Percentiles rank a stretch among this genome's conserved stretches.
phyloP scores from a whole-genome alignment of 2,888 invertebrate species.

The Allophyes oxyacanthae region DNA sequence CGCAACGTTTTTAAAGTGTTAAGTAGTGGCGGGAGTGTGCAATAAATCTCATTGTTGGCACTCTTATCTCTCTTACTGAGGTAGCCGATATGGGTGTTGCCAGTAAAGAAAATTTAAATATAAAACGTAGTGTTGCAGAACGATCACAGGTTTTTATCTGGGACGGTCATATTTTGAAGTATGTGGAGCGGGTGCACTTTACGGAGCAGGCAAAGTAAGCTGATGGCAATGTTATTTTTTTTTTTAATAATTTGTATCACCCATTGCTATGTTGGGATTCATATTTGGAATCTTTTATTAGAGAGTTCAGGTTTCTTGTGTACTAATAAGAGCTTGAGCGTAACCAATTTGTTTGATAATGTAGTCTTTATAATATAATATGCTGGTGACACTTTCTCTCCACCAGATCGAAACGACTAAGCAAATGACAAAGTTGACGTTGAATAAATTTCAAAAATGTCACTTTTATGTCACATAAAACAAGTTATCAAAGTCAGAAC shows the following conservation, averaged over 20 bases:
- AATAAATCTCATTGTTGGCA: constrained; percentile 85
- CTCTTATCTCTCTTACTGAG: constrained; percentile 79
- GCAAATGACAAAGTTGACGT: constrained; percentile 25
- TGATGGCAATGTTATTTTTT: not conserved
- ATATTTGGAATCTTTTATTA: not conserved
- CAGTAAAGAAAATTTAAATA: constrained; percentile 81
- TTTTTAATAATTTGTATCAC: too few species aligned
- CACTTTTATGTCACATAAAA: constrained; percentile 51
- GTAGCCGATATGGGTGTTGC: constrained; percentile 82
- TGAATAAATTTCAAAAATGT: constrained; percentile 53
- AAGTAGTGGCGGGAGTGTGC: constrained; percentile 73
- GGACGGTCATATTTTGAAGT: constrained; percentile 51
- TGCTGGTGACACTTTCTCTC: not conserved
- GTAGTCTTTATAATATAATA: too few species aligned
- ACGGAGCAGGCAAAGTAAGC: not conserved
- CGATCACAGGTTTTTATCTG: constrained; percentile 42
- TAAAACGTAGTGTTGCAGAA: constrained; percentile 65
- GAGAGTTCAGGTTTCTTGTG: too few species aligned
- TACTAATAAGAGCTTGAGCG: too few species aligned
- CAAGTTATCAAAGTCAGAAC: constrained; percentile 47
- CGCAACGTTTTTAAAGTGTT: constrained; percentile 75
- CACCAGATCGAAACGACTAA: constrained; percentile 21
- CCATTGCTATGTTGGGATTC: too few species aligned
- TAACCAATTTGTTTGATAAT: too few species aligned
- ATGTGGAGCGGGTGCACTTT: constrained; percentile 24